Base-by-base conservation (phyloP, 1,140 invertebrate species). In the Amyelois transitella region DNA sequence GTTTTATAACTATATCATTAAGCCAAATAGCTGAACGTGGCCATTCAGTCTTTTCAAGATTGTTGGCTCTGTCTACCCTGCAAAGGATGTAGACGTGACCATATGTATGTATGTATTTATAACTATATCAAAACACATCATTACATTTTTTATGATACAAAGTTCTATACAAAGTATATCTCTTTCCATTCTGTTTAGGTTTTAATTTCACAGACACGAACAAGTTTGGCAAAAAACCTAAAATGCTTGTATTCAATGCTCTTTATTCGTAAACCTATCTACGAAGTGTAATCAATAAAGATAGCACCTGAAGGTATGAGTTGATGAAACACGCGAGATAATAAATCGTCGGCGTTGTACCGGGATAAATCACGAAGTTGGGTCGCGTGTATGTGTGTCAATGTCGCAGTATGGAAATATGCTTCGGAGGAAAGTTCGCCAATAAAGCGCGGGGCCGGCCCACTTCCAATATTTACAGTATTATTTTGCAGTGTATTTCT, bases 381-480 rank as follows among this genome's bases (percentile, higher is more conserved):
- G 25, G 25, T 12, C 12, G 25, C 12, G 2, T 28, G 25, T 28
- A 12, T 28, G 25, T 28, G n/a, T 14, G 47, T 24, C 12, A 5
- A 20, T 49, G 21, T 24, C 47, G 8, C 21, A n/a, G 47, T 49
- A 49, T 49, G 47, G 21, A 49, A 49, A 22, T 49, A 49, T 49
- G 47, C 21, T 49, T 48, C 47, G 14, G 47, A 24, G 47, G 21
- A 49, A 49, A 49, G 47, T 49, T 49, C 14, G 47, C 21, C 47
- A 49, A 49, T 49, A 49, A 49, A n/a, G 20, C n/a, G 47, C 19
- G 47, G 6, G 1, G 18, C 7, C 19, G 21, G 47, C 2, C 17
- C n/a, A 49, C n/a, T 6, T 7, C 18, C n/a, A 24, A 12, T 24
- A n/a, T 21, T 19, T 19, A 49, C 21, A 49, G 8, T 21, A n/a